Conservation (phyloP, 2,797 vertebrate genomes). For the Paratrypauchen microcephalus region DNA sequence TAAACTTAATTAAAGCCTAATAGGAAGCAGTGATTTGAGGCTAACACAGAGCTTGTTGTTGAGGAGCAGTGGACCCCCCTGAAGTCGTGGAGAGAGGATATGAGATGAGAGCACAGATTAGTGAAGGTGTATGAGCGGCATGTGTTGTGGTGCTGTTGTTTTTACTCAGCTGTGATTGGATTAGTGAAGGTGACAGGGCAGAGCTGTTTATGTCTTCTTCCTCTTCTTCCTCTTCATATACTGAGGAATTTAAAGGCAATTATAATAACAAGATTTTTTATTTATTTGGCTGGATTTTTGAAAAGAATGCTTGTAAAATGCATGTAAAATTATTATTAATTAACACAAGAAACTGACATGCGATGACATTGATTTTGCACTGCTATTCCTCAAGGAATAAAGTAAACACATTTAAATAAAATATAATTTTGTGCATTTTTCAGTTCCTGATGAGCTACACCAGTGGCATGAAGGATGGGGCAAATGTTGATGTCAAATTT, state of each 20-base stretch:
- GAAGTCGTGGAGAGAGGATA: conserved; percentile 48
- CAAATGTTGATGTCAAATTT: no score
- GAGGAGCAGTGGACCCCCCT: conserved; percentile 43
- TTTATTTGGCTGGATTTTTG: not conserved
- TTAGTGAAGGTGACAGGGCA: conserved; percentile 55
- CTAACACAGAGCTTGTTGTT: conserved; percentile 37
- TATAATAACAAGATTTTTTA: not conserved
- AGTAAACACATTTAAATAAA: no score
- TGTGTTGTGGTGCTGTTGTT: conserved; percentile 47
- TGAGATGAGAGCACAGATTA: conserved; percentile 59
- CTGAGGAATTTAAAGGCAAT: not conserved
- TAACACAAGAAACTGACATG: no score
- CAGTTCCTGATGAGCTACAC: no score
- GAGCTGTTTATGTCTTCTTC: conserved; percentile 11
- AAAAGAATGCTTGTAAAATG: not conserved
- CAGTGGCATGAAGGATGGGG: no score
- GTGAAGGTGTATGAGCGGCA: conserved; percentile 29
- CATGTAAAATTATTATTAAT: no score
- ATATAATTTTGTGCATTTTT: no score
- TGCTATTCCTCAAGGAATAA: no score
- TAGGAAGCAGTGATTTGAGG: conserved; percentile 75
- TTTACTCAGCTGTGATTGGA: conserved; percentile 56
- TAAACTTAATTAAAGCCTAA: conserved; percentile 83
- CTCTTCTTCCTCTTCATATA: conserved; percentile 11
- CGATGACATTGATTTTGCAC: no score